Percentiles rank a stretch among this genome's conserved stretches.
Conservation (phyloP, 2,888 invertebrate species). For the Pteria penguin region DNA sequence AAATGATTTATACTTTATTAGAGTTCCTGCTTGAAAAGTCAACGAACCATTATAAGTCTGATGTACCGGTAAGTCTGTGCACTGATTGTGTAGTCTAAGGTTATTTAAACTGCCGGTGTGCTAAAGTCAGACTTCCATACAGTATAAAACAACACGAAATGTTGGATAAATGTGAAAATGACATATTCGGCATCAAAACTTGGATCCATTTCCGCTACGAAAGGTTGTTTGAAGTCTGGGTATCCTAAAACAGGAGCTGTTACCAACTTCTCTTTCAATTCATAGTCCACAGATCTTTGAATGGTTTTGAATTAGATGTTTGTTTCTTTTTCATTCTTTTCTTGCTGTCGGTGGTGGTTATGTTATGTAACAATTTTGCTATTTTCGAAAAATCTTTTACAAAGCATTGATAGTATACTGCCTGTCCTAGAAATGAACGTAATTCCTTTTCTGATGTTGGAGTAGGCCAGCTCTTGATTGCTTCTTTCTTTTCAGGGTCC, state of each 20-base stretch:
- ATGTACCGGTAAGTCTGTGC: no score
- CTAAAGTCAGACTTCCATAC: no score
- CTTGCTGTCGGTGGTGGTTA: no score
- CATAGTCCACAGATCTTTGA: constrained; percentile 23
- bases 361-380: constrained; percentile 33
- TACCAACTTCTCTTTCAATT: constrained; percentile 34
- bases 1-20: no score
- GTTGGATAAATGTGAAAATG: no score
- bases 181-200: constrained; percentile 44
- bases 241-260: constrained; percentile 43
- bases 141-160: no score
- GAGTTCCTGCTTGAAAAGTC: no score
- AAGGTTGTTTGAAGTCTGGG: constrained; percentile 42
- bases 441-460: constrained; percentile 36
- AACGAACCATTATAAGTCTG: no score
- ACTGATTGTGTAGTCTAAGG: constrained; percentile 47
- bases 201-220: constrained; percentile 50
- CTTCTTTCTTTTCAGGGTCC: constrained; percentile 26
- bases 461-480: constrained; percentile 33
- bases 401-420: constrained; percentile 45
- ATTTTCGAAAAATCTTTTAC: constrained; percentile 37
- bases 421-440: no score
- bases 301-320: no score
- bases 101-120: no score
- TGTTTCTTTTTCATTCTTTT: no score